phyloP scores from a whole-genome alignment of 92 coral and sea anemone genomes.

The Epizoanthus scotinus region DNA sequence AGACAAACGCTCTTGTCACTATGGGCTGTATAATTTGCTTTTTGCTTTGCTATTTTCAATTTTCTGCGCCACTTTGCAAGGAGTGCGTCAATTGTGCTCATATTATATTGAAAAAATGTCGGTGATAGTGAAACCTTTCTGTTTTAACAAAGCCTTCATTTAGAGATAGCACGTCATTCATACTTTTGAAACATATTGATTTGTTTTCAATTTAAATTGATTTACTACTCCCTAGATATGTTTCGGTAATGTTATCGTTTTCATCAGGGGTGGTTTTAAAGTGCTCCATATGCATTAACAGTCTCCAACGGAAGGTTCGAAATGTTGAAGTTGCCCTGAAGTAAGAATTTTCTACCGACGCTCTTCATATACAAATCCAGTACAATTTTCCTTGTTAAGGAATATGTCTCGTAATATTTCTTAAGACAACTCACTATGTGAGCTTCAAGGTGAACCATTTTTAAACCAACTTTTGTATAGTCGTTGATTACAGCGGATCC shows the following conservation, averaged over 20 bases:
- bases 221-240: background rate
- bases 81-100: too few species aligned
- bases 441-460: constrained; percentile 10
- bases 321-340: background rate
- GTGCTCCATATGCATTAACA: background rate
- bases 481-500: background rate
- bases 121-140: too few species aligned
- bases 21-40: too few species aligned
- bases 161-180: too few species aligned
- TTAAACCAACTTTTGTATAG: background rate
- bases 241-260: background rate
- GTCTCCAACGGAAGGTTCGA: background rate
- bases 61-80: too few species aligned
- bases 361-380: background rate
- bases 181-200: background rate
- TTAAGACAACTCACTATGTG: too few species aligned
- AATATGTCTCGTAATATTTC: too few species aligned
- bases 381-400: background rate
- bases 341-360: background rate
- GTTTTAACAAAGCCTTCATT: too few species aligned
- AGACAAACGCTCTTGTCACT: too few species aligned
- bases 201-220: constrained; percentile 9
- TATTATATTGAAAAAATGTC: too few species aligned
- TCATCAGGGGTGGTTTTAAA: background rate
- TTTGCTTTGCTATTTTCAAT: too few species aligned